phyloP scores from a whole-genome alignment of 1,140 invertebrate genomes.

The Drosophila chauvacae region DNA sequence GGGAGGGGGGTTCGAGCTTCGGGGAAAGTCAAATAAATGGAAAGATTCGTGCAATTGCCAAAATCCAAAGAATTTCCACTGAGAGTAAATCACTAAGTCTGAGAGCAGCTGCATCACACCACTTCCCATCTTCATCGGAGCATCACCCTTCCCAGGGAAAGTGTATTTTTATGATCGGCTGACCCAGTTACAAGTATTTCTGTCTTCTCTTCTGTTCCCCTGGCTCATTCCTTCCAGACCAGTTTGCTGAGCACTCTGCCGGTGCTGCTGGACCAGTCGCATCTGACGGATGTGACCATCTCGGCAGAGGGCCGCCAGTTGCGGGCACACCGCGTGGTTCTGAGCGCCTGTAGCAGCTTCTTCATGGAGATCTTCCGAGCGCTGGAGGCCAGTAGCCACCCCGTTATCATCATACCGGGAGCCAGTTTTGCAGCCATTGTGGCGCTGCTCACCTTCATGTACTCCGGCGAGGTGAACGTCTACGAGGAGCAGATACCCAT shows the following conservation, averaged over 20 bases:
- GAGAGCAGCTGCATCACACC: conserved; percentile 64
- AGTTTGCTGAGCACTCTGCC: conserved; percentile 94
- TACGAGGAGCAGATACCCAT: conserved; percentile 92
- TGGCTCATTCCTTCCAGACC: conserved; percentile 84
- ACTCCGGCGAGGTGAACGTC: conserved; percentile 95
- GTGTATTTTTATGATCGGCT: conserved; percentile 59
- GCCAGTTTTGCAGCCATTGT: conserved; percentile 92
- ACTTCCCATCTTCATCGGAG: not conserved
- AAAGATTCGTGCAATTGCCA: conserved; percentile 71
- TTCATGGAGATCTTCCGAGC: conserved; percentile 94
- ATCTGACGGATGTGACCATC: conserved; percentile 95
- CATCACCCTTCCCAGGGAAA: conserved; percentile 30
- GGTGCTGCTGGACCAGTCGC: conserved; percentile 91
- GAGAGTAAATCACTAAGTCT: conserved; percentile 54
- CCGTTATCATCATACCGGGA: conserved; percentile 92
- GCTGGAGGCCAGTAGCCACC: conserved; percentile 89
- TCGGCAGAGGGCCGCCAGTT: conserved; percentile 92
- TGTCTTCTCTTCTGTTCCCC: conserved; percentile 9
- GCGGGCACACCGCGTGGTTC: conserved; percentile 93
- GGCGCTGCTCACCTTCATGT: conserved; percentile 95
- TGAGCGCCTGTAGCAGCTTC: conserved; percentile 96
- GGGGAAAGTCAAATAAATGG: conserved; percentile 65
- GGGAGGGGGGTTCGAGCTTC: not conserved
- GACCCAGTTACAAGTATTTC: conserved; percentile 36
- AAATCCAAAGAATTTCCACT: conserved; percentile 78